These are phyloP conservation scores for Bombycilla garrulus DNA, from an alignment of 2,113 vertebrate genomes.

Conservation along the genomic window DNA sequence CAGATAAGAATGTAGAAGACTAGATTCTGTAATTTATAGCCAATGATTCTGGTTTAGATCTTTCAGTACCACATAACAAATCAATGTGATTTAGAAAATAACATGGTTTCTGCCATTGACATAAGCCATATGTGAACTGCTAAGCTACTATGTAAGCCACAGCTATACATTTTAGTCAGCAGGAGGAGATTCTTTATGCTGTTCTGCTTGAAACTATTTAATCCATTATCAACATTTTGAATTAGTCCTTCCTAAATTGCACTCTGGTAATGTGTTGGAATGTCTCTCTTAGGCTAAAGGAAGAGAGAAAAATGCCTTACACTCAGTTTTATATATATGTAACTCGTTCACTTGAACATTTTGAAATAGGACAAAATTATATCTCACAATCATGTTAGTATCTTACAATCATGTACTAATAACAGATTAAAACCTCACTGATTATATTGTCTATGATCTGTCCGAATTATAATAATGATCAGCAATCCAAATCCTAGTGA, in stretches of 20 bases:
- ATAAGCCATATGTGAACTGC: conserved; percentile 81
- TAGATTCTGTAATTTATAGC: conserved; percentile 76
- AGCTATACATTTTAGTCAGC: conserved; percentile 74
- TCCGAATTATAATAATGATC: not conserved
- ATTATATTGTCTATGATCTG: not conserved
- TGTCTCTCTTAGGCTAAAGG: conserved; percentile 21
- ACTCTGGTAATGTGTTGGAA: conserved; percentile 54
- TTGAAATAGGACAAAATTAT: not conserved
- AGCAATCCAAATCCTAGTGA: not conserved
- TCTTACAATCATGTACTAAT: not conserved
- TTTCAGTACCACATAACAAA: conserved; percentile 82
- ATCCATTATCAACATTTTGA: conserved; percentile 69
- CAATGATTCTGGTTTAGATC: conserved; percentile 80
- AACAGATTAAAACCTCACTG: not conserved
- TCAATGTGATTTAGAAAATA: conserved; percentile 80
- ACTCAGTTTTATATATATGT: not conserved
- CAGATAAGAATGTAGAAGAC: conserved; percentile 78
- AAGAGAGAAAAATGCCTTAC: conserved; percentile 47
- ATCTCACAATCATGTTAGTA: not conserved
- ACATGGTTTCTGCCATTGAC: conserved; percentile 77
- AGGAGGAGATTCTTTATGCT: conserved; percentile 64
- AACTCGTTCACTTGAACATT: not conserved
- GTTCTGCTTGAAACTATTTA: conserved; percentile 58
- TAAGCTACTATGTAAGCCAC: conserved; percentile 76
- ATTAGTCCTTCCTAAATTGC: conserved; percentile 56